Evolutionary conservation across 2,888 invertebrate species (phyloP).

Genomic region (Tiliacea citrago): DNA sequence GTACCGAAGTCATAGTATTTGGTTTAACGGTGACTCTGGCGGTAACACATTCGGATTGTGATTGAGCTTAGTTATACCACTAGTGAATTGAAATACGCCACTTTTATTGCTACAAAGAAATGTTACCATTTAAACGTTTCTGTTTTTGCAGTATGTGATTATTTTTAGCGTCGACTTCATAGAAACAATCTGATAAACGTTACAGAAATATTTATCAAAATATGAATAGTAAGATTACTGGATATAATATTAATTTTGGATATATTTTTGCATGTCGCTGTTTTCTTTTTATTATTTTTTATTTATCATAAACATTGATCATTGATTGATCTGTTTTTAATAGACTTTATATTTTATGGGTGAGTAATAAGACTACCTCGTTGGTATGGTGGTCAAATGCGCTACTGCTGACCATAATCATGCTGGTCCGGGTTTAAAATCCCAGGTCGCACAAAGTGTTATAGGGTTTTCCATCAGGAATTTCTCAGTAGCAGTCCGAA

Average conservation of each 20-base stretch:
- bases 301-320: background rate
- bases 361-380: background rate
- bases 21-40: background rate
- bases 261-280: background rate
- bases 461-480: background rate
- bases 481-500: background rate
- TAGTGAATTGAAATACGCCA: background rate
- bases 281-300: background rate
- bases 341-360: background rate
- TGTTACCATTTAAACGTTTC: background rate
- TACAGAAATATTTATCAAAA: background rate
- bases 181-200: background rate
- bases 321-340: no score
- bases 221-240: background rate
- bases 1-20: constrained; percentile 55
- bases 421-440: background rate
- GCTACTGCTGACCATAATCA: background rate
- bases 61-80: background rate
- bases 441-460: background rate
- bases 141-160: background rate
- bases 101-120: background rate
- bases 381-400: background rate
- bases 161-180: no score
- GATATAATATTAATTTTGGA: background rate
- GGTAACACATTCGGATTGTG: background rate